Base-by-base conservation (phyloP, 2,797 vertebrate genomes). In the Pangasius sanitwongsei region DNA sequence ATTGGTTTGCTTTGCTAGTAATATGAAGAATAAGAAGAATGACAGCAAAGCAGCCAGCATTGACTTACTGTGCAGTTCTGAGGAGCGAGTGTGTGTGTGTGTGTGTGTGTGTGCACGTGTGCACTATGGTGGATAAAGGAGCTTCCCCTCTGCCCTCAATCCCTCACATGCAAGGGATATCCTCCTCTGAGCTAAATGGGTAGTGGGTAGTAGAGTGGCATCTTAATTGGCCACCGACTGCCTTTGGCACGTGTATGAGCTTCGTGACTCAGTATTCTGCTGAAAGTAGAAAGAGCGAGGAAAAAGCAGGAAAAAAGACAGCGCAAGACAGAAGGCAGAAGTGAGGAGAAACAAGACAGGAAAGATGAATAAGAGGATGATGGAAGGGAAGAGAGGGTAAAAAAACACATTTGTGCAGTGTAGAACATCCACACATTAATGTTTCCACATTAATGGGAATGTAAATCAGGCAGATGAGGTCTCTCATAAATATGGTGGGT, bases 221-320 rank as follows among this genome's bases (percentile, higher is more conserved):
- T 92, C 93, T 92, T 95, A 94, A 95, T 94, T 95, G 93, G 92
- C 92, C 92, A 69, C 28, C 84, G 92, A 91, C 89, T 89, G 92
- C 91, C 88, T 91, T 89, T 78, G 91, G 92, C 95, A 96, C 93
- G 92, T 96, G 95, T 92, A 53, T 72, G 8, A 91, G 93, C 90
- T 72, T 93, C 90, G 93, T 96, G 95, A 95, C 95, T 95, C 88
- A 90, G 91, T 28, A 34, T 83, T 25, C 23, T 41, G 57, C 57
- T 88, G 63, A 23, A 34, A 28, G 65, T 84, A 59, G 63, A 85
- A 86, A 88, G 44, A 65, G 5, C 2, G 28, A 44, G 28, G 48
- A 55, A 57, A 50, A 59, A 50, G 5, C n/a, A 53, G 72, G 78
- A 85, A 55, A 23, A n/a, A 11, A 20, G 28, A 53, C 48, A 53